These are phyloP conservation scores for Geodia barretti DNA, from an alignment of 37 sponge, comb jelly and placozoan species.

Conservation along the genomic window DNA sequence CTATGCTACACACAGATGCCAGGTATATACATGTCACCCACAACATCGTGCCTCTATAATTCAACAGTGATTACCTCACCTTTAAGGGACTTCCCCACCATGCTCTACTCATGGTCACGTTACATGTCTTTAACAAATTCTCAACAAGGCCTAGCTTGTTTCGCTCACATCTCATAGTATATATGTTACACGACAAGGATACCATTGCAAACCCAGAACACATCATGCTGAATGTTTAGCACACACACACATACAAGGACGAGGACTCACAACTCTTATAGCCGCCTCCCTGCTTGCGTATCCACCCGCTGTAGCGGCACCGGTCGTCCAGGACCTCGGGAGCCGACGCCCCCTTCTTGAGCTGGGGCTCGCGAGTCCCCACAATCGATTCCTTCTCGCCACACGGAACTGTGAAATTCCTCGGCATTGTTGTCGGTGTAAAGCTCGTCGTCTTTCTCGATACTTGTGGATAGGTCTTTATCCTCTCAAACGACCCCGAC, in stretches of 20 bases:
- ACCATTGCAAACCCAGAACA: not conserved
- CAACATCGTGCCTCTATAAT: no score
- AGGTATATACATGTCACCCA: no score
- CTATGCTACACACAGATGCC: no score
- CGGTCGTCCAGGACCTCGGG: constrained; percentile 48
- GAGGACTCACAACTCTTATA: constrained; percentile 79
- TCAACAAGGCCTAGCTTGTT: no score
- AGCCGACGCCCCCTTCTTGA: constrained; percentile 33
- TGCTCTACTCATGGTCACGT: no score
- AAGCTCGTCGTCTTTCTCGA: not conserved
- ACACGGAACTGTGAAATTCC: not conserved
- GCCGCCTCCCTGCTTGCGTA: constrained; percentile 79
- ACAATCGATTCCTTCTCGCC: not conserved
- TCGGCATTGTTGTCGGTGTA: not conserved
- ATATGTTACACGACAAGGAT: no score
- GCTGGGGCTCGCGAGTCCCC: constrained; percentile 1
- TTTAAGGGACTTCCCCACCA: no score
- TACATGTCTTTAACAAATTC: no score
- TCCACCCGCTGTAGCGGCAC: constrained; percentile 79
- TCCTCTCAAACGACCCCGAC: not conserved
- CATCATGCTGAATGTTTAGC: not conserved
- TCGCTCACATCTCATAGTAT: no score
- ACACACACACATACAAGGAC: not conserved
- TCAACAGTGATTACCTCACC: no score
- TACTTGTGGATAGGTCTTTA: not conserved